A percentile compares a stretch with the other conserved stretches of the same genome.
Conservation (phyloP, 1,140 invertebrate species). For the Drosophila mojavensis region DNA sequence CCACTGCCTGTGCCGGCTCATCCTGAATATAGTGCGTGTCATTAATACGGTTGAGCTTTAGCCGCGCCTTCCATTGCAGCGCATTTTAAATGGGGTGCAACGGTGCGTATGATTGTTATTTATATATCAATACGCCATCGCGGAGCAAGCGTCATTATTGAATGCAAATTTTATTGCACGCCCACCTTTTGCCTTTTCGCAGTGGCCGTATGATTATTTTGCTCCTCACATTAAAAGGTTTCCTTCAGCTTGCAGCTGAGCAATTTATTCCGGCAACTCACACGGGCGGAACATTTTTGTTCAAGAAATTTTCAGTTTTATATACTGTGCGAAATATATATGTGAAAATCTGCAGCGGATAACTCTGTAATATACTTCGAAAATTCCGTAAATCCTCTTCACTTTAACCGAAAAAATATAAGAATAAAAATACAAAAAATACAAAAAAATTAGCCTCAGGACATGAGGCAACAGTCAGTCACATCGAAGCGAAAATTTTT, state of each 20-base stretch:
- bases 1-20: background rate
- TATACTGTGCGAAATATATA: no score
- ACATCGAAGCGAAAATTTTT: conserved; percentile 27
- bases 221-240: background rate
- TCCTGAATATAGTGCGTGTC: conserved; percentile 32
- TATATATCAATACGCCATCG: conserved; percentile 63
- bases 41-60: conserved; percentile 75
- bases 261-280: background rate
- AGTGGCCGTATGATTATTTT: background rate
- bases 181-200: background rate
- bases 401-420: no score
- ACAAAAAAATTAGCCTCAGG: conserved; percentile 25
- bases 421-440: background rate
- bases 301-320: no score
- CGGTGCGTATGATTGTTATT: conserved; percentile 79
- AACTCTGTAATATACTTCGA: no score
- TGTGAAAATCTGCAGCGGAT: no score
- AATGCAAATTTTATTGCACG: conserved; percentile 68
- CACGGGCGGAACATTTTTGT: no score
- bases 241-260: background rate
- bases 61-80: conserved; percentile 51
- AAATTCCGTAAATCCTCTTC: background rate
- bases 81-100: conserved; percentile 63
- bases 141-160: conserved; percentile 71
- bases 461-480: conserved; percentile 35